Base-by-base conservation (phyloP, 1,140 invertebrate species). In the Palaemon carinicauda region DNA sequence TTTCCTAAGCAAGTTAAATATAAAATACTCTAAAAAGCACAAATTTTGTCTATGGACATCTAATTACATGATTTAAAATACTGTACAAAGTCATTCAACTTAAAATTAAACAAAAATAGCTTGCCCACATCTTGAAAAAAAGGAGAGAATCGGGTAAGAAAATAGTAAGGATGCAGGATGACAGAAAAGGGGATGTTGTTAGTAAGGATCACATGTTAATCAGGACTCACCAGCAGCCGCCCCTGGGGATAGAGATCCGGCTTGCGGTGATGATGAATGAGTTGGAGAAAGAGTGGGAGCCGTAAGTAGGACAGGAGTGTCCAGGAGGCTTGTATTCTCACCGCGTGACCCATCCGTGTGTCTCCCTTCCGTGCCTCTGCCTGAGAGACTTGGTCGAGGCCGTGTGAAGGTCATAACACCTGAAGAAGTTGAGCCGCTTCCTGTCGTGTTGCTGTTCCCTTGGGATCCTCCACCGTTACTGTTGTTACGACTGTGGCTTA, bases 231-330 rank as follows among this genome's bases (percentile, higher is more conserved):
- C 84, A 79, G 41, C 41, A 41, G 84, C 75, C 77, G 77, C 84
- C 82, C 82, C 82, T 51, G 84, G 77, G 77, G 65, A 86, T 77
- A 86, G 77, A 69, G 84, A 79, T 65, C 84, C 84, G 50, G 84
- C 75, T 53, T 80, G 84, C 24, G 84, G 84, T 69, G 56, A 86
- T 69, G 56, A 86, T 31, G 84, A 80, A 69, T 86, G 84, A 86
- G 84, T 86, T 80, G 84, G 84, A 27, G 84, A 86, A 65, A 86
- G 84, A 80, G 84, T 86, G 65, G 84, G 84, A 53, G 80, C 84
- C 84, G 71, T 71, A 86, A 78, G 80, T 56, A 73, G 84, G 69
- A 86, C 84, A 52, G 84, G 84, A 56, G 84, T 86, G 77, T 86
- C 84, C 84, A 86, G 84, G 33, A 86, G 84, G 71, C 84, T 86